phyloP scores from a whole-genome alignment of 2,888 invertebrate species.

The Nematopogon swammerdamellus region DNA sequence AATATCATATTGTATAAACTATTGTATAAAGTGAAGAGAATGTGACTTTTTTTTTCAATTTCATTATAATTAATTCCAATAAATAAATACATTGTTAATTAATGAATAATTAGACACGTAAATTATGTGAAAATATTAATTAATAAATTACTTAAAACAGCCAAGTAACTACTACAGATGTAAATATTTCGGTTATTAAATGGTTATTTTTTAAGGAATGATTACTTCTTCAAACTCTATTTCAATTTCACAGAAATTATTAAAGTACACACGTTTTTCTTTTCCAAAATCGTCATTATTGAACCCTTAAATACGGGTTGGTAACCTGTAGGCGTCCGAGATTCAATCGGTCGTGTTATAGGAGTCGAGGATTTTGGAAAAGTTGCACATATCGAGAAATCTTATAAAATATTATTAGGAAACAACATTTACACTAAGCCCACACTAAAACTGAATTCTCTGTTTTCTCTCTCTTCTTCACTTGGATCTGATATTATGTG shows the following conservation, averaged over 20 bases:
- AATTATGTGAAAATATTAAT: slow-evolving; percentile 53
- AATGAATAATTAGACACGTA: slow-evolving; percentile 41
- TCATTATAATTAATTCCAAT: slow-evolving; percentile 51
- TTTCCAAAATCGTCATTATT: background rate
- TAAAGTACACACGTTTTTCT: background rate
- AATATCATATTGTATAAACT: slow-evolving; percentile 59
- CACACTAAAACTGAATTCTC: slow-evolving; percentile 29
- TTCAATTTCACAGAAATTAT: background rate
- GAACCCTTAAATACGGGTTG: too few species aligned
- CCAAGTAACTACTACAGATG: slow-evolving; percentile 51
- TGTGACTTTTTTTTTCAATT: slow-evolving; percentile 48
- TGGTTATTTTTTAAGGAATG: slow-evolving; percentile 47
- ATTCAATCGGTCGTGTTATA: too few species aligned
- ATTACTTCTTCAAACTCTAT: slow-evolving; percentile 18
- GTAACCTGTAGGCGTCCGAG: too few species aligned
- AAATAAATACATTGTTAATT: slow-evolving; percentile 35
- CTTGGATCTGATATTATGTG: too few species aligned
- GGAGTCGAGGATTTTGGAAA: slow-evolving; percentile 21
- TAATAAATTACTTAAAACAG: slow-evolving; percentile 51
- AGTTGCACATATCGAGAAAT: slow-evolving; percentile 22
- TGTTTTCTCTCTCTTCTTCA: too few species aligned
- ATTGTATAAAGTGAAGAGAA: slow-evolving; percentile 58
- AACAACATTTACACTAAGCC: slow-evolving; percentile 49
- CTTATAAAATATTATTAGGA: slow-evolving; percentile 44
- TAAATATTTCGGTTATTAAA: slow-evolving; percentile 51